Conservation (phyloP, 2,797 vertebrate genomes). For the Sebastes iracundus region DNA sequence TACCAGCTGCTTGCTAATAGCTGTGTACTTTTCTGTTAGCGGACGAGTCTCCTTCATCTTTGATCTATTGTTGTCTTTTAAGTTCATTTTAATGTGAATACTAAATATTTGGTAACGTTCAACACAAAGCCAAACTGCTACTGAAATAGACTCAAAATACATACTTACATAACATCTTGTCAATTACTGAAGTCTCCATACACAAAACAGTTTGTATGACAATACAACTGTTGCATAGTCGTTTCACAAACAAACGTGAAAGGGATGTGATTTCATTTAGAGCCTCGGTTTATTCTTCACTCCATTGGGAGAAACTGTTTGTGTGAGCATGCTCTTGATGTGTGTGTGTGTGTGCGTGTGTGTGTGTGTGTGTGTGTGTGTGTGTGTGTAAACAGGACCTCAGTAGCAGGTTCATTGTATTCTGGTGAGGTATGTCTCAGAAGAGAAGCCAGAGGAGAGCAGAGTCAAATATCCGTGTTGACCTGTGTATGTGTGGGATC, state of each 20-base stretch:
- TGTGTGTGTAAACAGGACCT: conserved; percentile 12
- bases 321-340: not conserved
- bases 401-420: conserved; percentile 18
- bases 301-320: not conserved
- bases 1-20: not conserved
- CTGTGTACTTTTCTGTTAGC: not conserved
- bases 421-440: conserved; percentile 25
- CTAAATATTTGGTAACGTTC: not conserved
- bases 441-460: conserved; percentile 40
- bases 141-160: not conserved
- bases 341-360: not conserved
- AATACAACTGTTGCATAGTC: not conserved
- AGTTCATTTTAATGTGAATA: not conserved
- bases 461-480: conserved; percentile 60
- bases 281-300: conserved; percentile 3
- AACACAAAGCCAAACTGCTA: not conserved
- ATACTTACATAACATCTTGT: not conserved
- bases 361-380: not conserved
- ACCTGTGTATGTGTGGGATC: conserved; percentile 55
- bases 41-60: not conserved
- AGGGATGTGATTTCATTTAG: not conserved
- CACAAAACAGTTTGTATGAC: conserved; percentile 5
- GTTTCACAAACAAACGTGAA: not conserved
- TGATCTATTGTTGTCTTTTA: not conserved
- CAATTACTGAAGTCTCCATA: not conserved